Evolutionary conservation across 2,113 vertebrate species (phyloP).

Genomic region (Forbesichthys papilliferus): DNA sequence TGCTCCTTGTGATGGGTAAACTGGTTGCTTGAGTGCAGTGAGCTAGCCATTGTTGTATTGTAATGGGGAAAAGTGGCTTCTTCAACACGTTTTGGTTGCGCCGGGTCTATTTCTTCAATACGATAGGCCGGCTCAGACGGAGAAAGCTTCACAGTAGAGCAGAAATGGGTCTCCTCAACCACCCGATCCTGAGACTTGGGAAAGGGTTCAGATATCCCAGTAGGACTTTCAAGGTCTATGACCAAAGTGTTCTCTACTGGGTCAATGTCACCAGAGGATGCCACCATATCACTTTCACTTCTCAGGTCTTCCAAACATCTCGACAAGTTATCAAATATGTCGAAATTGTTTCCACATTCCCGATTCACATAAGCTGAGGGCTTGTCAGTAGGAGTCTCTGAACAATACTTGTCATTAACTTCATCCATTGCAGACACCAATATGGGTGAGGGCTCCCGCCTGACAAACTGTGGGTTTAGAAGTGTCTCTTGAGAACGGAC

Average conservation of each 20-base stretch:
- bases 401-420: not conserved
- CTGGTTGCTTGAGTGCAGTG: not conserved
- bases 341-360: conserved; percentile 4
- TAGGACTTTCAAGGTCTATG: not conserved
- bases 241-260: not conserved
- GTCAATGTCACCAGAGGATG: conserved; percentile 17
- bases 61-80: conserved; percentile 11
- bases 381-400: not conserved
- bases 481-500: not conserved
- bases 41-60: not conserved
- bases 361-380: not conserved
- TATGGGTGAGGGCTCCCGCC: not conserved
- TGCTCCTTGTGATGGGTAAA: not conserved
- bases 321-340: conserved; percentile 44
- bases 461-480: not conserved
- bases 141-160: not conserved
- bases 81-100: not conserved
- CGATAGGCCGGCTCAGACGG: not conserved
- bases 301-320: conserved; percentile 48
- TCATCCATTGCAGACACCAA: not conserved
- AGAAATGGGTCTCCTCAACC: not conserved
- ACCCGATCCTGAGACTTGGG: not conserved
- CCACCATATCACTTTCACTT: conserved; percentile 32
- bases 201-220: not conserved
- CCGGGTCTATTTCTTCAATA: conserved; percentile 12